Evolutionary conservation across 2,888 invertebrate species (phyloP), one percentile per base, ranked within the genome.

Genomic region (Halictus ligatus): DNA sequence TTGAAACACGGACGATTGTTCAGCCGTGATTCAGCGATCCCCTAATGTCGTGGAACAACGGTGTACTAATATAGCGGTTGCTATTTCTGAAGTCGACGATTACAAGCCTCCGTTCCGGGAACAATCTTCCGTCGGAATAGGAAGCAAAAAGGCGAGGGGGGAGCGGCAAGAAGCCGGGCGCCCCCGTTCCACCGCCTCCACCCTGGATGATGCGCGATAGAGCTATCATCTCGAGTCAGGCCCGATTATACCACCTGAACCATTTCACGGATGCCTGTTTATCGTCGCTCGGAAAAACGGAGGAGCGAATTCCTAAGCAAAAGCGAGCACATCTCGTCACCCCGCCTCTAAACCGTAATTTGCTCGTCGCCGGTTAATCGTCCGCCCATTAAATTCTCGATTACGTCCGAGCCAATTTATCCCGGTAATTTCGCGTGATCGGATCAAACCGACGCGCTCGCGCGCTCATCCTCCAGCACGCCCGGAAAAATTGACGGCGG

Each of bases 321-420:
- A 86, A 81, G 35, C 58, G 69, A 86, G 48, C 77, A 78, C 77
- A 78, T 35, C 81, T 78, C 60, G 86, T 83, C 83, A 78, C 69
- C 64, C 69, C 64, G 46, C 29, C 21, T 64, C 73, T 75, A 86
- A 86, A 60, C 74, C n/a, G 71, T 71, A 86, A 87, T 87, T 87
- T 83, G 54, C 83, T 83, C 76, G 75, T 76, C 78, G 80, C 35
- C 15, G 71, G 75, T 86, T 86, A 87, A 87, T 86, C 87, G 78
- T 35, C n/a, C 75, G n/a, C 83, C 83, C 73, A 80, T 83, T 87
- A 86, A 83, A 79, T 81, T 76, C 50, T 77, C 81, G 86, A 86
- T 86, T 86, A 86, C 85, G 60, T 79, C 76, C 81, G 74, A 87
- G 83, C 78, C 83, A 86, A 87, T 86, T 89, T 86, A 81, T 77